Evolutionary conservation across 2,888 invertebrate species (phyloP), one percentile per base, ranked within the genome.

Genomic region (Chrysolina haemoptera): DNA sequence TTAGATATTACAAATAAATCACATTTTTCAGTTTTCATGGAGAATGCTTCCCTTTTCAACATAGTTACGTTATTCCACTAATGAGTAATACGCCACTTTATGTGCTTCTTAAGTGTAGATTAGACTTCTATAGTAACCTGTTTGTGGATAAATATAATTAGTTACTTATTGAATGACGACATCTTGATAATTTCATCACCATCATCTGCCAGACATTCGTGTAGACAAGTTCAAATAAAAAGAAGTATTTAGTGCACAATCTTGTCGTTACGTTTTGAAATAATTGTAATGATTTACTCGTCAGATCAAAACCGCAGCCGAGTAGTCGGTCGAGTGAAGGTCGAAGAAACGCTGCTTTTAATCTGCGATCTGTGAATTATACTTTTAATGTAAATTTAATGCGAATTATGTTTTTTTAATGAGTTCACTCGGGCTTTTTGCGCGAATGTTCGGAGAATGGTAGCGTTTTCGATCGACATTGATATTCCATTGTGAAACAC

Each of bases 371-470:
- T 14, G 59, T 11, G 59, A 59, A 59, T 59, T 59, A 59, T 59
- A 27, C 35, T 11, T 59, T 59, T 59, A 59, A 59, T 59, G 59
- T 59, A 59, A 59, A 59, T 59, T 59, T 59, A 59, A 59, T 59
- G 59, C 35, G 59, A 59, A 59, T 59, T 59, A 59, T 35, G 35
- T 59, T 59, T 59, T 46, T 59, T 35, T 59, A 59, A 59, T 59
- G 59, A 35, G 55, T 55, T 16, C 14, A 22, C 35, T 27, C 22
- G 55, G 18, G 10, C 22, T 59, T 59, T 59, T 59, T 59, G 6
- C 27, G 14, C 8, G 35, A 59, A 59, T 59, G 59, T 27, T 59
- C 59, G 59, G 35, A 27, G 59, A 59, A 59, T 27, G 59, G 59
- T 14, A 22, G 14, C 6, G 59, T 59, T 59, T 27, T 59, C 22